A percentile compares a stretch with the other conserved stretches of the same genome.
Conservation (phyloP, 2,113 vertebrate species). For the Meles meles region DNA sequence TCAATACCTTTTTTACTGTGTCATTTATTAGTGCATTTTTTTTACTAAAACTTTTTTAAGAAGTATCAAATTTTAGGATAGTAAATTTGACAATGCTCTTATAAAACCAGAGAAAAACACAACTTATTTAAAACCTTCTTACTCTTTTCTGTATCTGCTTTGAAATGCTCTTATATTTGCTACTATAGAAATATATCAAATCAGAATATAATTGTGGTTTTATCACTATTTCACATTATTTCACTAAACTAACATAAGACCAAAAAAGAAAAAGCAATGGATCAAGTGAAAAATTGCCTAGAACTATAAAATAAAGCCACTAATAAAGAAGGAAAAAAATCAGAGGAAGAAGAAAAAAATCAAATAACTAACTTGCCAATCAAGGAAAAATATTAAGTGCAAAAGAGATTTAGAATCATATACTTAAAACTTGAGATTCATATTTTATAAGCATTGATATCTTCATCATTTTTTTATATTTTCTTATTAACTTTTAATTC, state of each 20-base stretch:
- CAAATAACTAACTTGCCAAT: neutral
- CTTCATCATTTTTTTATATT: neutral
- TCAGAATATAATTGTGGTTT: neutral
- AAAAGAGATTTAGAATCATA: slow-evolving; percentile 4
- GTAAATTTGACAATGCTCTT: neutral
- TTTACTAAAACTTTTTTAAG: neutral
- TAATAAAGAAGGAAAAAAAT: neutral
- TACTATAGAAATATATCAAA: neutral
- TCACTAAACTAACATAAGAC: slow-evolving; percentile 23
- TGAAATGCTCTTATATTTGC: slow-evolving; percentile 1
- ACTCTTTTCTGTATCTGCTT: neutral
- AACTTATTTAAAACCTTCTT: neutral
- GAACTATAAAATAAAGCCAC: neutral
- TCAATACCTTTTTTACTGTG: neutral
- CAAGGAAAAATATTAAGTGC: neutral
- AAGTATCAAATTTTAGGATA: slow-evolving; percentile 11
- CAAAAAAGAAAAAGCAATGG: neutral
- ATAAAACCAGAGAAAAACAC: neutral
- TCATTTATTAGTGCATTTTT: neutral
- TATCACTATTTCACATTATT: neutral
- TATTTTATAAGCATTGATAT: neutral
- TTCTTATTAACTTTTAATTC: neutral
- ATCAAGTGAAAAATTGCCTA: neutral
- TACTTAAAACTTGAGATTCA: slow-evolving; percentile 29
- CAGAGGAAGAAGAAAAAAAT: neutral